A percentile compares a stretch with the other conserved stretches of the same genome.
Conservation (phyloP, 2,888 invertebrate species). For the Napeogenes sylphis region DNA sequence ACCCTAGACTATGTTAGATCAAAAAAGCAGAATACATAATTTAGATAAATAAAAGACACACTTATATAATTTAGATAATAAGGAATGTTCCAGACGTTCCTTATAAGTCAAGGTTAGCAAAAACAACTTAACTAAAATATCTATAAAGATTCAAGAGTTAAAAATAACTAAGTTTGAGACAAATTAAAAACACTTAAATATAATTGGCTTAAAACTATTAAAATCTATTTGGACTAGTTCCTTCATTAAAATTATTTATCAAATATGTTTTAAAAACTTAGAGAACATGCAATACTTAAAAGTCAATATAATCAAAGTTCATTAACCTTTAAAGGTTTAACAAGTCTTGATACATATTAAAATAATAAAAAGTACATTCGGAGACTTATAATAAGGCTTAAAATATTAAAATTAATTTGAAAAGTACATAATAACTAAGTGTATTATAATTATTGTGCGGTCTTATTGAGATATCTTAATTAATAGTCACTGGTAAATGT, state of each 20-base stretch:
- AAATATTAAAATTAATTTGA: conserved; percentile 30
- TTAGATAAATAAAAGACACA: not conserved
- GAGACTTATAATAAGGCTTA: conserved; percentile 26
- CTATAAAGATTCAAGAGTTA: conserved; percentile 22
- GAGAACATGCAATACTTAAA: not conserved
- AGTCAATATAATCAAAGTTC: not conserved
- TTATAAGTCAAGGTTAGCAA: not conserved
- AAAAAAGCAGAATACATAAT: not conserved
- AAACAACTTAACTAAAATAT: not conserved
- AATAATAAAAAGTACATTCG: conserved; percentile 37
- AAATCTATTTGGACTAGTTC: conserved; percentile 70
- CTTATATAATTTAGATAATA: not conserved
- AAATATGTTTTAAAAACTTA: conserved; percentile 16
- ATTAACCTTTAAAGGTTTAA: no score
- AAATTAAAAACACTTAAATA: conserved; percentile 45
- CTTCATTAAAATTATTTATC: conserved; percentile 55
- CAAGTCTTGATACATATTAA: conserved; percentile 20
- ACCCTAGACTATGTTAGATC: not conserved
- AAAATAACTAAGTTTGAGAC: conserved; percentile 51
- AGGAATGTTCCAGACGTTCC: conserved; percentile 16
- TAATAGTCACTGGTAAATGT: conserved; percentile 8
- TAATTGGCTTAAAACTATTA: conserved; percentile 60
- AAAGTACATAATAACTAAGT: conserved; percentile 56
- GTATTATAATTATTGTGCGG: conserved; percentile 61
- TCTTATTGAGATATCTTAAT: conserved; percentile 15